phyloP scores from a whole-genome alignment of 2,113 vertebrate genomes.

The human (Homo sapiens) region GRCh38 chr16:20781001-20781500 shows the following conservation, averaged over 20 bases:
- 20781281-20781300: background rate
- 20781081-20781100: conserved; percentile 87
- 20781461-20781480: background rate
- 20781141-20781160: background rate
- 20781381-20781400: background rate
- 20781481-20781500: background rate
- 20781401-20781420: background rate
- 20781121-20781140: conserved; percentile 84
- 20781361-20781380: background rate
- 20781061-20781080: conserved; percentile 88
- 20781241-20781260: background rate
- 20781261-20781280: background rate
- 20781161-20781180: background rate
- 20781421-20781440: background rate
- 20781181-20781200: background rate
- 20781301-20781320: background rate
- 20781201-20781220: background rate
- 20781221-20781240: background rate
- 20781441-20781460: background rate
- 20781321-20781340: background rate
- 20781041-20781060: conserved; percentile 89
- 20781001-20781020: conserved; percentile 88
- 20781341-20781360: background rate
- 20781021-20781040: conserved; percentile 90
- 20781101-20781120: conserved; percentile 83